Evolutionary conservation across 2,888 invertebrate species (phyloP).

Genomic region (Agriotes lineatus): DNA sequence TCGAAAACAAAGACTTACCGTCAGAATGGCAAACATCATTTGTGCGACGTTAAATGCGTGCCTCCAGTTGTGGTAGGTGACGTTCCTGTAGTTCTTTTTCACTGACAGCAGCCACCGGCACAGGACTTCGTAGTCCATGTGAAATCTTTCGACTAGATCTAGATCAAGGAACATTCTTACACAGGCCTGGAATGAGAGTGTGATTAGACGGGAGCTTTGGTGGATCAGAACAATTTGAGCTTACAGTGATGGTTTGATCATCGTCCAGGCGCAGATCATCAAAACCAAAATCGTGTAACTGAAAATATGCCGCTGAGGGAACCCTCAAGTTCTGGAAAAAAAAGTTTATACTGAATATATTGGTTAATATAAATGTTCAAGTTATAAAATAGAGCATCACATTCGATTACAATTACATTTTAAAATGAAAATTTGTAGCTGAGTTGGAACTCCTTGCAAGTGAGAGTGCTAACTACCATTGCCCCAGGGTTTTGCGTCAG

Average conservation of each 20-base stretch:
- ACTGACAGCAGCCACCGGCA: constrained; percentile 92
- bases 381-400: too few relatives aligned
- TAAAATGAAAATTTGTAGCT: too few relatives aligned
- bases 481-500: too few relatives aligned
- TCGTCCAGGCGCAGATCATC: constrained; percentile 91
- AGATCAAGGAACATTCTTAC: constrained; percentile 94
- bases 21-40: constrained; percentile 96
- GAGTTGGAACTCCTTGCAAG: too few relatives aligned
- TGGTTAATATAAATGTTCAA: too few relatives aligned
- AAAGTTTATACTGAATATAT: too few relatives aligned
- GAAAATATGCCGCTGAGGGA: constrained; percentile 87
- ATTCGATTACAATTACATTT: too few relatives aligned
- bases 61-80: constrained; percentile 96
- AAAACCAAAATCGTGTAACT: constrained; percentile 88
- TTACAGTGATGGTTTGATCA: constrained; percentile 86
- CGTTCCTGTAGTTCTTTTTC: constrained; percentile 94
- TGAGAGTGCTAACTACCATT: too few relatives aligned
- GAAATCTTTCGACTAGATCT: constrained; percentile 91
- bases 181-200: constrained; percentile 74
- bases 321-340: constrained; percentile 80
- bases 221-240: too few relatives aligned
- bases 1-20: constrained; percentile 77
- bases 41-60: constrained; percentile 98
- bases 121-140: constrained; percentile 93
- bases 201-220: background rate